phyloP scores from a whole-genome alignment of 1,140 invertebrate genomes.

The Drosophila dunni region DNA sequence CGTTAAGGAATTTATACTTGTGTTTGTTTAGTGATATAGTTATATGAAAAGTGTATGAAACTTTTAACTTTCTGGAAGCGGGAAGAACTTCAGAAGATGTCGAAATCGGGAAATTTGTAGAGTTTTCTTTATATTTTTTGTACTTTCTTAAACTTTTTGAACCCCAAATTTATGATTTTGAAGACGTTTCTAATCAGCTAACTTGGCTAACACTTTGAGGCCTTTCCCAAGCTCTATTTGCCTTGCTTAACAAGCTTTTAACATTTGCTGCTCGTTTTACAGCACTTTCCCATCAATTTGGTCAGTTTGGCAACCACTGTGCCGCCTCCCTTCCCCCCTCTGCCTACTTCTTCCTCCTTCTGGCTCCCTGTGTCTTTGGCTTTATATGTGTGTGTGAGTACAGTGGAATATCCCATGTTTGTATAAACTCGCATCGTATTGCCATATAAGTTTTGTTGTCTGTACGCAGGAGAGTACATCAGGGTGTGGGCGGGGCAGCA shows the following conservation, averaged over 20 bases:
- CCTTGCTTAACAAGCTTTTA: neutral
- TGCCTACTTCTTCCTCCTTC: neutral
- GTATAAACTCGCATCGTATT: conserved; percentile 35
- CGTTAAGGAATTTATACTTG: too few relatives aligned
- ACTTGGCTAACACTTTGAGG: too few relatives aligned
- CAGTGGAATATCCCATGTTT: conserved; percentile 4
- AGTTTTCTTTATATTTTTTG: too few relatives aligned
- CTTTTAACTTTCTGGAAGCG: too few relatives aligned
- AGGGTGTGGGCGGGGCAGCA: neutral
- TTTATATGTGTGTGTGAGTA: neutral
- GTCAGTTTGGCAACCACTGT: conserved; percentile 41
- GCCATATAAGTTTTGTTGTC: conserved; percentile 61
- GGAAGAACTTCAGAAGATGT: too few relatives aligned
- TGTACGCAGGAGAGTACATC: conserved; percentile 6
- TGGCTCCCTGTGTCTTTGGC: neutral
- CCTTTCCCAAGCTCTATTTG: neutral
- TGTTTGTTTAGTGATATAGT: too few relatives aligned
- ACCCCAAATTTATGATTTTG: too few relatives aligned
- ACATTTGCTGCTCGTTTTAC: conserved; percentile 17
- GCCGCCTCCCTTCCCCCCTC: neutral
- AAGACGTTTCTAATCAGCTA: too few relatives aligned
- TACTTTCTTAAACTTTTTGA: too few relatives aligned
- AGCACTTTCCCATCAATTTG: conserved; percentile 22
- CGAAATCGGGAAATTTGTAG: too few relatives aligned
- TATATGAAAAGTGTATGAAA: too few relatives aligned